A percentile compares a stretch with the other conserved stretches of the same genome.
These are phyloP conservation scores for Chaetodon trifascialis DNA, from an alignment of 2,113 vertebrate species.

Conservation along the genomic window DNA sequence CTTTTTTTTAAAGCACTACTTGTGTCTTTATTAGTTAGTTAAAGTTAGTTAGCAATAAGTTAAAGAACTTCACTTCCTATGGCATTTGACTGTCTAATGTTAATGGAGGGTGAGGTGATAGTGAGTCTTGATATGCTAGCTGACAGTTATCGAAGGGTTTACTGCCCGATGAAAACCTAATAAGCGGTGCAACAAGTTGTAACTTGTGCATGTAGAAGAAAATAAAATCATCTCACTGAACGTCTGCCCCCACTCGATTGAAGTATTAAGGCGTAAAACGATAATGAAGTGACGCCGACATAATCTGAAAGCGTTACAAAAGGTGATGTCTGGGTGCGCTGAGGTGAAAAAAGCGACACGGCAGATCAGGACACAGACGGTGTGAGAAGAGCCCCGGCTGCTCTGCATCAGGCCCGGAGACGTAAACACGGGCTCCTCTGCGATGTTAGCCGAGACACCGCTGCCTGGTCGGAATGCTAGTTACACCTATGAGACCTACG, in stretches of 20 bases:
- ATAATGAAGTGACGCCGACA: conserved; percentile 7
- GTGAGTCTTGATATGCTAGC: neutral
- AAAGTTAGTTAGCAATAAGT: neutral
- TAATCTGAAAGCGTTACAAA: neutral
- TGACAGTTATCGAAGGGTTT: conserved; percentile 11
- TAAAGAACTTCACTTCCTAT: too few relatives aligned
- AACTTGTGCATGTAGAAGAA: conserved; percentile 8
- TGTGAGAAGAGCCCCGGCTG: conserved; percentile 21
- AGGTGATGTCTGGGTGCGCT: neutral
- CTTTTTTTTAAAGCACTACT: neutral
- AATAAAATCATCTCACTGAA: neutral
- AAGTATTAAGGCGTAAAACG: neutral
- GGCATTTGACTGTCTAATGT: neutral
- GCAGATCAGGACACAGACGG: conserved; percentile 14
- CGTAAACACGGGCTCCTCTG: conserved; percentile 45
- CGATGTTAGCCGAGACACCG: conserved; percentile 63
- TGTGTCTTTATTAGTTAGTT: neutral
- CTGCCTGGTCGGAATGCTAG: conserved; percentile 75
- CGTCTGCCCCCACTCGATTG: neutral
- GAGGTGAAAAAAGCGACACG: conserved; percentile 11
- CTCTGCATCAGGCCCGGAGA: conserved; percentile 64
- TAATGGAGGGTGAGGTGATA: neutral
- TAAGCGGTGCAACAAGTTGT: conserved; percentile 65
- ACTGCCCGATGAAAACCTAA: conserved; percentile 36
- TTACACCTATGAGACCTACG: conserved; percentile 68